A percentile compares a stretch with the other conserved stretches of the same genome.
Evolutionary conservation across 2,797 vertebrate species (phyloP).

Genomic region (Gymnocypris eckloni): DNA sequence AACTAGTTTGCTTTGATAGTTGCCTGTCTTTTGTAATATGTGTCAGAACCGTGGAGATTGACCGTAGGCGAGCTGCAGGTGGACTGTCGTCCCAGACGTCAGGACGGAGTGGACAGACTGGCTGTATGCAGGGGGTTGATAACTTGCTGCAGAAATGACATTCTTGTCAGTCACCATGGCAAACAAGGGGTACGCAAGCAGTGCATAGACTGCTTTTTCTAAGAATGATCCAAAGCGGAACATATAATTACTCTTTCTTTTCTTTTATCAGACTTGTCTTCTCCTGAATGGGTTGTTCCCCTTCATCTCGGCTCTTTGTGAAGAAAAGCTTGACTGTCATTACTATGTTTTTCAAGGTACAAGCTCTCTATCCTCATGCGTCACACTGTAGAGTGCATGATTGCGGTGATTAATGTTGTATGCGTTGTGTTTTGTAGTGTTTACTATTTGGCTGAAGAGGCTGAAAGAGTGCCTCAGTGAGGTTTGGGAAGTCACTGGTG

Average conservation of each 20-base stretch:
- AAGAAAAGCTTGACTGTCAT: conserved; percentile 80
- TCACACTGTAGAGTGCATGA: not conserved
- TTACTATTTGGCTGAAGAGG: conserved; percentile 85
- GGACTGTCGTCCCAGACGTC: conserved; percentile 49
- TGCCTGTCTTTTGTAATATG: not conserved
- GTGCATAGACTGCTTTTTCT: not conserved
- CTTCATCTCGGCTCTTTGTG: conserved; percentile 75
- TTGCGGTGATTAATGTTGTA: not conserved
- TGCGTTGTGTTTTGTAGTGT: conserved; percentile 70
- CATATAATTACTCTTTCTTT: not conserved
- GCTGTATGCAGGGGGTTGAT: conserved; percentile 83
- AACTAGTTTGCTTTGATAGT: not conserved
- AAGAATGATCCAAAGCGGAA: not conserved
- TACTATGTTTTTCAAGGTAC: conserved; percentile 89
- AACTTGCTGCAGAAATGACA: conserved; percentile 79
- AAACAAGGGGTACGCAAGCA: conserved; percentile 67
- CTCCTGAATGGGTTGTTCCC: conserved; percentile 83
- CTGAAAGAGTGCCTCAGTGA: conserved; percentile 76
- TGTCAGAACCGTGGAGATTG: conserved; percentile 72
- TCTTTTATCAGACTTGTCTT: conserved; percentile 70
- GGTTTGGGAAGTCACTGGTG: conserved; percentile 73
- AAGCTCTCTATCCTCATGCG: not conserved
- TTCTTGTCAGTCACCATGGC: conserved; percentile 74
- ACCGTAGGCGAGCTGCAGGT: conserved; percentile 75
- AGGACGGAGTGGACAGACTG: conserved; percentile 76